These are phyloP conservation scores for Tadarida brasiliensis DNA, from an alignment of 2,797 vertebrate genomes.

Conservation along the genomic window DNA sequence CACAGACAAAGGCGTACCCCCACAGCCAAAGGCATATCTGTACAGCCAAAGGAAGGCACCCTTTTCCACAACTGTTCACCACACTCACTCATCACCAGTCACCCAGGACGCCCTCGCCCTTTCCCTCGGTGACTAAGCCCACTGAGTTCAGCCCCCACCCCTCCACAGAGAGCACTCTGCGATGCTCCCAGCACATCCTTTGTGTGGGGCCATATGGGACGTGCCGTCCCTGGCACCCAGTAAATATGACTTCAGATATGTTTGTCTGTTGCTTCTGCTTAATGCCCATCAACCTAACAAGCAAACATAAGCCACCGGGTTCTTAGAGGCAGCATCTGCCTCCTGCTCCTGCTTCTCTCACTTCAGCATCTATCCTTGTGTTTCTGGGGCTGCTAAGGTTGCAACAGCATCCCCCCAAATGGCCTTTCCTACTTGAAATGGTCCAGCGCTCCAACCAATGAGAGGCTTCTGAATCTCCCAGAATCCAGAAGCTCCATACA, in stretches of 20 bases:
- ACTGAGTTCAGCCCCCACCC: background rate
- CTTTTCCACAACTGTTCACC: background rate
- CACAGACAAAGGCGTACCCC: too few relatives aligned
- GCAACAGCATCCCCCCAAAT: rapidly evolving
- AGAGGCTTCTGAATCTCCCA: background rate
- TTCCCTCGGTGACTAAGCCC: background rate
- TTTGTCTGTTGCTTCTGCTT: background rate
- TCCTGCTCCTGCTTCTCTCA: background rate
- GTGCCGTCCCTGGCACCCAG: background rate
- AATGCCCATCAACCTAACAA: background rate
- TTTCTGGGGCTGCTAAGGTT: background rate
- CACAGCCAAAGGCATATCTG: too few relatives aligned
- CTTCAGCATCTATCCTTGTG: background rate
- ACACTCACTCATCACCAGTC: background rate
- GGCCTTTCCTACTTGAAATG: background rate
- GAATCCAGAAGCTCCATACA: background rate
- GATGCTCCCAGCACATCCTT: background rate
- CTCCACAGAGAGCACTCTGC: background rate
- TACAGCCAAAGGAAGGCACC: background rate
- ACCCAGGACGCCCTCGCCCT: background rate
- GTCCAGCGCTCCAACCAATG: background rate
- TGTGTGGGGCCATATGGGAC: background rate
- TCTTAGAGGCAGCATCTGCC: background rate
- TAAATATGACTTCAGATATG: background rate
- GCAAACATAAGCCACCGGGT: background rate